Conservation (phyloP, 2,113 vertebrate species). For the Crotalus tigris region DNA sequence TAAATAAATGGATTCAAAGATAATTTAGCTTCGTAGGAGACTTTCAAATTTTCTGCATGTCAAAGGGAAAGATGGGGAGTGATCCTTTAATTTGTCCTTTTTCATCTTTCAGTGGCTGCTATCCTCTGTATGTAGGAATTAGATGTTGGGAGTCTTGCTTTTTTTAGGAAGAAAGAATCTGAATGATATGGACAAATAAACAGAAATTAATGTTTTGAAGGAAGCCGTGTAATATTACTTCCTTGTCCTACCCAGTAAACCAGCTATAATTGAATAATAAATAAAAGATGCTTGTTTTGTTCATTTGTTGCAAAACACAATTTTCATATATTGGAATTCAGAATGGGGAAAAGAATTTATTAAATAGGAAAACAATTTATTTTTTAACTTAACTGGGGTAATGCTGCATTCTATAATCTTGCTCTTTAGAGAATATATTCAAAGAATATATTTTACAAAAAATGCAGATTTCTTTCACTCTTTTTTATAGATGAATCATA, state of each 20-base stretch:
- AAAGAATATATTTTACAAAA: neutral
- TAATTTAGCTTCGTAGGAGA: neutral
- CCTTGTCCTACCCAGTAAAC: neutral
- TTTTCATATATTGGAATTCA: conserved; percentile 3
- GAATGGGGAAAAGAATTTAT: neutral
- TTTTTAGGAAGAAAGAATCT: neutral
- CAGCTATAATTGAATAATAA: neutral
- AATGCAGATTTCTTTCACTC: neutral
- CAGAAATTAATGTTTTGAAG: neutral
- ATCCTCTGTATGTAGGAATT: neutral
- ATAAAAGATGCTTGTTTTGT: neutral
- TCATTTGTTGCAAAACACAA: neutral
- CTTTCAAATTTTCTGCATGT: neutral
- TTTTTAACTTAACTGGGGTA: neutral
- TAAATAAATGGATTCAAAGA: neutral
- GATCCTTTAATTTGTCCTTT: no score
- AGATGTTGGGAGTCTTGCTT: neutral
- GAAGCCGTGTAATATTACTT: neutral
- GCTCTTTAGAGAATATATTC: neutral
- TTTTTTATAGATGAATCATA: neutral
- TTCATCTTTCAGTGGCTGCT: neutral
- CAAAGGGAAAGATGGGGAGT: neutral
- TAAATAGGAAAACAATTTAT: conserved; percentile 2
- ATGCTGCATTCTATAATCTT: neutral
- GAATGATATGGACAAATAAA: neutral